Evolutionary conservation across 2,797 vertebrate species (phyloP), one percentile per base, ranked within the genome.

Genomic region (Sebastes jordani): DNA sequence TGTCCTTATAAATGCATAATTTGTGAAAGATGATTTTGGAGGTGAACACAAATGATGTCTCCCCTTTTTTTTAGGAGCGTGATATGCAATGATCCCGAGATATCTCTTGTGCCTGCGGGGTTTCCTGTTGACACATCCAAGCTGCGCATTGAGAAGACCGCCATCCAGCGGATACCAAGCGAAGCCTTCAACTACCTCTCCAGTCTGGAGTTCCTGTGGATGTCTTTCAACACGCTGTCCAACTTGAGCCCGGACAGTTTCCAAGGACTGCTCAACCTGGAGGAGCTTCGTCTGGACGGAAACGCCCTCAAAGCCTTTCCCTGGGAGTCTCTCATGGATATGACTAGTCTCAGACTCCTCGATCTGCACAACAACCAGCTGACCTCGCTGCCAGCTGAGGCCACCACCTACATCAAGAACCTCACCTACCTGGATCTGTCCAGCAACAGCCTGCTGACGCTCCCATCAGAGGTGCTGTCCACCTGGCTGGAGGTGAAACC

Each of bases 381-480:
- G 5, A 94, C 95, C 8, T 95, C 95, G 0, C 25, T 99, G 80
- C 97, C 98, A 1, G 85, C 95, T 0, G 97, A 97, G 54, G 97
- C 97, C 74, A 96, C 96, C 58, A 90, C 89, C 23, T 97, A 96
- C 76, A 93, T 98, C 58, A 96, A 87, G 87, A 97, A 98, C 79
- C 94, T 99, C 89, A 98, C 97, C 32, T 99, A 99, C 86, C 92
- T 99, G 67, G 99, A 99, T 83, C 91, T 99, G 74, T 99, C 99
- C 46, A 97, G 96, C 94, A 99, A 99, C 91, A 97, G 96, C 86
- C 92, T 99, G 81, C 86, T 96, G 89, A 97, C 97, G 14, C 95
- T 99, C 56, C 97, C 98, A 14, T 90, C 94, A n/a, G 96, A 97
- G 78, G 94, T 98, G 52, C 95, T 98, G 23, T 91, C 95, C 62